Evolutionary conservation across 2,888 invertebrate species (phyloP).

Genomic region (Agrotis exclamationis): DNA sequence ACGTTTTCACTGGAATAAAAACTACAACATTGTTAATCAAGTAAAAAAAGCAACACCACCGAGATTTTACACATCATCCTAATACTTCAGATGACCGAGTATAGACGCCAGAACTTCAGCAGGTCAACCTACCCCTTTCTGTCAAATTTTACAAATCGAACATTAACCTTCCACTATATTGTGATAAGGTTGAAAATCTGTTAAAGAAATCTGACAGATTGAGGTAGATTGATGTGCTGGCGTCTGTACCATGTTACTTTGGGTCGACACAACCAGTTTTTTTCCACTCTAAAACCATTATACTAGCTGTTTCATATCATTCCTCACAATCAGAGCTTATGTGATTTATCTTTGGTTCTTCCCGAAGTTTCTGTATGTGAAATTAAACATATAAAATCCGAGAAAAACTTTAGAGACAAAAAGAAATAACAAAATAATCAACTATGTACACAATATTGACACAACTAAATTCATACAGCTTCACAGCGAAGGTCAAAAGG

Average conservation of each 20-base stretch:
- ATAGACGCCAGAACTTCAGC: too few species aligned
- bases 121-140: too few species aligned
- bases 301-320: neutral
- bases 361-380: neutral
- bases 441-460: neutral
- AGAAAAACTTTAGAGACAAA: neutral
- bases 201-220: too few species aligned
- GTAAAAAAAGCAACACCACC: neutral
- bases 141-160: too few species aligned
- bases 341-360: too few species aligned
- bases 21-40: neutral
- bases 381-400: neutral
- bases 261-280: neutral
- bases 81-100: neutral
- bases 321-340: neutral
- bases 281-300: neutral
- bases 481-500: constrained; percentile 60
- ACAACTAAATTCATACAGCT: neutral
- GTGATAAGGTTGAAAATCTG: too few species aligned
- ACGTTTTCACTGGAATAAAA: neutral
- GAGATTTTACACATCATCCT: neutral
- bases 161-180: too few species aligned
- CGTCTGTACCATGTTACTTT: neutral
- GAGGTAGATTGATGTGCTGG: too few species aligned
- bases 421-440: neutral